phyloP scores from a whole-genome alignment of 2,797 vertebrate species.

The Cetoscarus ocellatus region DNA sequence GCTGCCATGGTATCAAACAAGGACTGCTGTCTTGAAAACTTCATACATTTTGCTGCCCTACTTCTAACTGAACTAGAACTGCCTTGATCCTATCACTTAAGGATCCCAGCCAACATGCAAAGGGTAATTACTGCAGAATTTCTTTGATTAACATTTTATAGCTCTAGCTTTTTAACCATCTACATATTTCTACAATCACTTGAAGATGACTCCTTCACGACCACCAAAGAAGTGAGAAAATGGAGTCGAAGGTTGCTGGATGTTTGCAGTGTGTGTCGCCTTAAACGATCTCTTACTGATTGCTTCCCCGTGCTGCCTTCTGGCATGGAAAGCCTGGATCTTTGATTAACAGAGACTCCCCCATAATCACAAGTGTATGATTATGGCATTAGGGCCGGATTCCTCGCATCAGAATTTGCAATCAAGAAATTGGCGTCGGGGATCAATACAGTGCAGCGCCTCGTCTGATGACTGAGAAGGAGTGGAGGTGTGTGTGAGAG shows the following conservation, averaged over 20 bases:
- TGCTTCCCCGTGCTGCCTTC: constrained; percentile 67
- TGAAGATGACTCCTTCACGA: constrained; percentile 45
- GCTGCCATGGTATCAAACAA: too few species aligned
- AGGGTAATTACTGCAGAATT: constrained; percentile 67
- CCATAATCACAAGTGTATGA: constrained; percentile 85
- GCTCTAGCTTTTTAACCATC: constrained; percentile 41
- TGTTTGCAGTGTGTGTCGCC: constrained; percentile 59
- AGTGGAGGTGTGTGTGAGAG: constrained; percentile 50
- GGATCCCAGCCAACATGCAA: constrained; percentile 59
- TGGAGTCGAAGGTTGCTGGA: constrained; percentile 49
- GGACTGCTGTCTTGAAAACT: too few species aligned
- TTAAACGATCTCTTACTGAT: constrained; percentile 75
- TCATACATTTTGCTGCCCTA: too few species aligned
- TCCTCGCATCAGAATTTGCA: constrained; percentile 84
- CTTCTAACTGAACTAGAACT: constrained; percentile 12
- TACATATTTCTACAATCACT: constrained; percentile 49
- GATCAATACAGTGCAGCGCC: constrained; percentile 81
- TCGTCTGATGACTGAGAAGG: constrained; percentile 65
- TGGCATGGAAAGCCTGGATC: constrained; percentile 65
- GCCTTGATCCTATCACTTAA: constrained; percentile 32
- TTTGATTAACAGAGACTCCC: constrained; percentile 83
- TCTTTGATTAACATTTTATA: constrained; percentile 44
- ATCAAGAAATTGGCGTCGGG: constrained; percentile 85
- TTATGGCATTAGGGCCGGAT: constrained; percentile 85
- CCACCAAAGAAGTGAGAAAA: constrained; percentile 33